phyloP scores from a whole-genome alignment of 2,797 vertebrate genomes.

The Lemur catta region DNA sequence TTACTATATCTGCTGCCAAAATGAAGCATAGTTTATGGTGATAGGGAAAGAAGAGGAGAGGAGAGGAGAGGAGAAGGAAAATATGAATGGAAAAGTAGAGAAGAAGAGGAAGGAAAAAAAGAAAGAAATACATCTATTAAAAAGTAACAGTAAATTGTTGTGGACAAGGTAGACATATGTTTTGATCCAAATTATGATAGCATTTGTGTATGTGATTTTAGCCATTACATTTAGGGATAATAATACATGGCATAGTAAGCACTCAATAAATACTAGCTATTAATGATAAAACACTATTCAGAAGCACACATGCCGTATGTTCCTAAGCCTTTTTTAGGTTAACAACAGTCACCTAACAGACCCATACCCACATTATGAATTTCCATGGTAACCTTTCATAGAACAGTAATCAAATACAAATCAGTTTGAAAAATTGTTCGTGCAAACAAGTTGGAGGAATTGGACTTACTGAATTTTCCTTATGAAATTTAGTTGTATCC shows the following conservation, averaged over 20 bases:
- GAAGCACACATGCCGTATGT: accelerated
- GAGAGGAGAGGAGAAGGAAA: not conserved
- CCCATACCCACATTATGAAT: not conserved
- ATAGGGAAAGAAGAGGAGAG: not conserved
- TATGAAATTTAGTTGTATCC: not conserved
- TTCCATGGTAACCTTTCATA: not conserved
- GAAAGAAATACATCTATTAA: not conserved
- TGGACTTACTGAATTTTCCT: not conserved
- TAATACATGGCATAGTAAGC: not conserved
- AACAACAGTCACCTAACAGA: not conserved
- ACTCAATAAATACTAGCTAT: not conserved
- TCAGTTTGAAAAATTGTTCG: not conserved
- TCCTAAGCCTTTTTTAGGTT: not conserved
- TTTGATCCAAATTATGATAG: not conserved
- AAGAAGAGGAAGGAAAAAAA: not conserved
- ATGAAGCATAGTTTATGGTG: not conserved
- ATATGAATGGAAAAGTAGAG: too few relatives aligned
- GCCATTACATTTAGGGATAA: not conserved
- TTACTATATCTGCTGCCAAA: not conserved
- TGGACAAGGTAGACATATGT: not conserved
- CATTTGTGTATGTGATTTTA: not conserved
- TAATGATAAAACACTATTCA: not conserved
- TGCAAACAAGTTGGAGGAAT: not conserved
- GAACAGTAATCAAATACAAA: not conserved
- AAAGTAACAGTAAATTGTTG: not conserved